Base-by-base conservation (phyloP, 2,888 invertebrate genomes). In the Drosophila melanosoma region DNA sequence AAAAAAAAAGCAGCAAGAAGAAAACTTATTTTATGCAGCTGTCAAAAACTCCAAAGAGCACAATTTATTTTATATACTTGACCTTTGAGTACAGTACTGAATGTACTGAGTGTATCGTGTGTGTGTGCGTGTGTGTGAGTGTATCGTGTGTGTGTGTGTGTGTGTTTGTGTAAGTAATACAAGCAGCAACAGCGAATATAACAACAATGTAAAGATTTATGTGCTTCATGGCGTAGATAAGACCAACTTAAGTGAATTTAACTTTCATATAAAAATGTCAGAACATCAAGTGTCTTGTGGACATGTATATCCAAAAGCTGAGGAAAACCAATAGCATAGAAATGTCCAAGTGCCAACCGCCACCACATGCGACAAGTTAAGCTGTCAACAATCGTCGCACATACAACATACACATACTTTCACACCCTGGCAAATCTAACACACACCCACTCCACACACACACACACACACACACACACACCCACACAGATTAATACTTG, bases 1-100 rank as follows among this genome's bases (percentile, higher is more conserved):
- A 23, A 15, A 36, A 57, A 40, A 40, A 52, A 68, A n/a, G 3
- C 49, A 60, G 42, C 23, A 51, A 36, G 29, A 76, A 52, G 38
- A 35, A 38, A 67, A 67, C 67, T 70, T 58, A 66, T 68, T 76
- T 71, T 79, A 69, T 72, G 71, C 59, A 64, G 70, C 82, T 53
- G 56, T 53, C 70, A 69, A 59, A 74, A 57, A 57, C 52, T 26
- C 51, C 12, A 49, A 33, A 11, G 12, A 60, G n/a, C 42, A 56
- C 42, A 54, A 71, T 52, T 56, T 45, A 20, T 62, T 72, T 83
- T 72, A 72, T 71, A 64, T 67, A 65, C 70, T 79, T 84, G 84
- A 77, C 84, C 79, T 84, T 84, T 80, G 32, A 51, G 48, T 23
- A 0, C 8, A 45, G 20, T 15, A 15, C 12, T n/a, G 4, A 5